Evolutionary conservation across 1,140 invertebrate species (phyloP), one percentile per base, ranked within the genome.

Genomic region (Drosophila pandora): DNA sequence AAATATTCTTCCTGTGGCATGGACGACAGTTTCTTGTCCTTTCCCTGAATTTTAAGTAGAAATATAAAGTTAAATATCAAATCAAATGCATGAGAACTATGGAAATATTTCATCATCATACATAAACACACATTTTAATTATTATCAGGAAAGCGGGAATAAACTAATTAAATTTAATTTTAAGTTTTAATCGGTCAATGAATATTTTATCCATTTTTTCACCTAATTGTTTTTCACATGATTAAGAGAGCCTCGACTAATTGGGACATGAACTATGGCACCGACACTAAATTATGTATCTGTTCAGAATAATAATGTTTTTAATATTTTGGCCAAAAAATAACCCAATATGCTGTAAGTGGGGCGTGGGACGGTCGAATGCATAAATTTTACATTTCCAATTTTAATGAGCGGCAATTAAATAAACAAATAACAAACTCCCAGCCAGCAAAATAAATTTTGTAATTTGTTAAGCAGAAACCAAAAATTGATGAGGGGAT

Each of bases 321-420:
- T 28, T 30, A 68, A 69, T 48, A n/a, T 17, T n/a, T 37, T 32
- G 9, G 17, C 43, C 43, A 32, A 69, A 68, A 68, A 21, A 34
- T 4, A 39, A 41, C 30, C 41, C 48, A 13, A 43, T 43, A 17
- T 17, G 17, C 17, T 28, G 25, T 37, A 45, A 45, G 9, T 8
- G 13, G 9, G 10, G 45, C 9, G 25, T 2, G 13, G 12, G 28
- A 4, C 8, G 22, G 34, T n/a, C 12, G 9, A 10, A n/a, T 34
- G 39, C 41, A 80, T 80, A 77, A 81, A 77, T 73, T 76, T 80
- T 60, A 64, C 68, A 70, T 87, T 85, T 87, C 48, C 74, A 80
- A 85, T 81, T 85, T 87, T 74, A 85, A 85, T 87, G 82, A 87
- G 82, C 49, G 64, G 54, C 63, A 77, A 85, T 85, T 67, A 83